phyloP scores from a whole-genome alignment of 2,113 vertebrate species.

The Brachypodius melanocephalos region DNA sequence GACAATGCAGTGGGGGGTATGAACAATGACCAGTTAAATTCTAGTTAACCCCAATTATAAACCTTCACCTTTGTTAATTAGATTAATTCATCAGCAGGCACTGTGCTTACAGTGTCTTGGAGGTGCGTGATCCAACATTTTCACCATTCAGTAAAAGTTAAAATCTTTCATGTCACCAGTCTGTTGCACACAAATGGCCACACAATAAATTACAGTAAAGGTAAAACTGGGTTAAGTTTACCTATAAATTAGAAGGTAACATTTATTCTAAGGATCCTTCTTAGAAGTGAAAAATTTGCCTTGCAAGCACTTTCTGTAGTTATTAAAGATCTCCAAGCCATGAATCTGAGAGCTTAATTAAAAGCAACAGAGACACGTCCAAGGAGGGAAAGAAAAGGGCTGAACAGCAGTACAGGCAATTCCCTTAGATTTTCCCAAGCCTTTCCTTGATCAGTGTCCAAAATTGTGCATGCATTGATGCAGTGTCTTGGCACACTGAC shows the following conservation, averaged over 20 bases:
- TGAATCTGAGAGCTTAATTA: conserved; percentile 73
- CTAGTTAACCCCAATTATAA: conserved; percentile 81
- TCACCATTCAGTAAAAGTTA: conserved; percentile 56
- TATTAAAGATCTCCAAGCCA: conserved; percentile 74
- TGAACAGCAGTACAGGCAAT: not conserved
- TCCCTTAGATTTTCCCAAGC: not conserved
- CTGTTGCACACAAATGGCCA: conserved; percentile 44
- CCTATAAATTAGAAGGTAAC: conserved; percentile 57
- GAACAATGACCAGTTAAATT: conserved; percentile 79
- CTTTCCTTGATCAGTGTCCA: not conserved
- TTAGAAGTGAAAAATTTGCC: conserved; percentile 50
- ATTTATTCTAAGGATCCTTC: conserved; percentile 56
- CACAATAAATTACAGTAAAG: conserved; percentile 57
- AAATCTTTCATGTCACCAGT: conserved; percentile 47
- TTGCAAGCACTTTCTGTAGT: conserved; percentile 69
- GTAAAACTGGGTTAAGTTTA: conserved; percentile 68
- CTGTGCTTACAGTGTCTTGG: conserved; percentile 55
- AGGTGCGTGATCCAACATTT: conserved; percentile 42
- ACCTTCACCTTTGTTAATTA: conserved; percentile 78
- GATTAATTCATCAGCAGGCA: conserved; percentile 75
- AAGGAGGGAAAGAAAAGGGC: conserved; percentile 14
- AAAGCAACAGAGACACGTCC: conserved; percentile 58
- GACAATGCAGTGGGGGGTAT: conserved; percentile 25
- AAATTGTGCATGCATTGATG: not conserved
- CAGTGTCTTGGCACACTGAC: not conserved